Base-by-base conservation (phyloP, 2,797 vertebrate genomes). In the Cheirogaleus major region DNA sequence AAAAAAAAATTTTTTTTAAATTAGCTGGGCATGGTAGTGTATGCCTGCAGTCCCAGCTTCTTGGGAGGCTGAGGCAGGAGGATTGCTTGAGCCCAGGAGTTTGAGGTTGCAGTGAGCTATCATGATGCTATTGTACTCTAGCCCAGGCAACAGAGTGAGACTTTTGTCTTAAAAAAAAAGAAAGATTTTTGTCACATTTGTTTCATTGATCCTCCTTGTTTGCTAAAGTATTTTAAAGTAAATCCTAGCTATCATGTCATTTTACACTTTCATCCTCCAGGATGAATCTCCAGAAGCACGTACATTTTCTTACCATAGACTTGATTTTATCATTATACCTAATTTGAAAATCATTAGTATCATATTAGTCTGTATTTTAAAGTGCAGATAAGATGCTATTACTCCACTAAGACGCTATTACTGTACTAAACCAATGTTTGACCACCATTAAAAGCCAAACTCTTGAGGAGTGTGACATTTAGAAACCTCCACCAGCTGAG, bases 161-260 rank as follows among this genome's bases (percentile, higher is more conserved):
- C 59, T 61, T 61, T 61, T 61, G 59, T 61, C 59, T 61, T 61
- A 13, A 61, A 61, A 61, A 45, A 45, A 61, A 61, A 30, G 27
- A 61, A 89, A 89, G 48, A 73, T 67, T 92, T 79, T 84, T 95
- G 52, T 86, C 69, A 61, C 18, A 48, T 73, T 94, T 76, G 5
- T 32, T 75, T 76, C 20, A 38, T 70, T 87, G 41, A 86, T 86
- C 69, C 12, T 72, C 76, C 89, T 81, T 48, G 32, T 93, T 81
- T 93, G 43, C 52, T 81, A 17, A 86, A 78, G 14, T 78, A 86
- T 86, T 75, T 81, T 81, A 84, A 80, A 30, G 59, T 76, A 80
- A 90, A 87, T 93, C 25, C 30, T 92, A 55, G 79, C 27, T 72
- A 30, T 38, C 7, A 25, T n/a, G 52, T 83, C 45, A 63, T 55